These are phyloP conservation scores for Apocheima hispidaria DNA, from an alignment of 2,888 invertebrate genomes.

Conservation along the genomic window DNA sequence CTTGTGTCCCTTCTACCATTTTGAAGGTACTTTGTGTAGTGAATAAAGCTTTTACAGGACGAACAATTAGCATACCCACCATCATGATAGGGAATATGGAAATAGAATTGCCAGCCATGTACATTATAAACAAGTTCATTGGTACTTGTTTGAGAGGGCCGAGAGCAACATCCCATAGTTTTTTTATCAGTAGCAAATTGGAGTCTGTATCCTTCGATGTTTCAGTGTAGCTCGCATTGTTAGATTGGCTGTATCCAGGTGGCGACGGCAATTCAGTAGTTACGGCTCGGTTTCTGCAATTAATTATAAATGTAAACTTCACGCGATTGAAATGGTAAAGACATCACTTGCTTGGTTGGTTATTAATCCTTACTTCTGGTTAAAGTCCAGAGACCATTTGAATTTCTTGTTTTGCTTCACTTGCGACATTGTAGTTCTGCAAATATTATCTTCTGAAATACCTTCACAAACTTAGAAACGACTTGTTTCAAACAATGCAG, in stretches of 20 bases:
- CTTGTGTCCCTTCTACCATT: conserved; percentile 97
- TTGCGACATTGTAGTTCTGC: conserved; percentile 64
- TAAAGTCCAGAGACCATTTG: conserved; percentile 89
- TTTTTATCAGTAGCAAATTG: conserved; percentile 94
- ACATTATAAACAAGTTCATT: conserved; percentile 99
- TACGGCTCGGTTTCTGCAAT: conserved; percentile 62
- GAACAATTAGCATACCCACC: conserved; percentile 99
- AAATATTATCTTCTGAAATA: not conserved
- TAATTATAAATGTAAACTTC: not conserved
- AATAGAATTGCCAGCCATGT: conserved; percentile 99
- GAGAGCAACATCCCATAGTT: conserved; percentile 98
- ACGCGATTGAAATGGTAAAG: not conserved
- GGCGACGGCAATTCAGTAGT: conserved; percentile 90
- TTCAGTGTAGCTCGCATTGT: conserved; percentile 91
- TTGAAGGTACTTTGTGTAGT: conserved; percentile 96
- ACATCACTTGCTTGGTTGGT: not conserved
- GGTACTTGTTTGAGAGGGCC: conserved; percentile 98
- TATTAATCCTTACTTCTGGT: conserved; percentile 80
- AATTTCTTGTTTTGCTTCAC: conserved; percentile 81
- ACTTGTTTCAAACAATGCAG: too few relatives aligned
- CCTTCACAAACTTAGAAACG: not conserved
- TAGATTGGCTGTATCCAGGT: conserved; percentile 93
- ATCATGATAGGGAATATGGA: conserved; percentile 99
- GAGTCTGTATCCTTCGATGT: conserved; percentile 93
- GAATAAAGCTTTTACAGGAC: conserved; percentile 98